Evolutionary conservation across 2,888 invertebrate species (phyloP), one percentile per base, ranked within the genome.

Genomic region (Bugula neritina): DNA sequence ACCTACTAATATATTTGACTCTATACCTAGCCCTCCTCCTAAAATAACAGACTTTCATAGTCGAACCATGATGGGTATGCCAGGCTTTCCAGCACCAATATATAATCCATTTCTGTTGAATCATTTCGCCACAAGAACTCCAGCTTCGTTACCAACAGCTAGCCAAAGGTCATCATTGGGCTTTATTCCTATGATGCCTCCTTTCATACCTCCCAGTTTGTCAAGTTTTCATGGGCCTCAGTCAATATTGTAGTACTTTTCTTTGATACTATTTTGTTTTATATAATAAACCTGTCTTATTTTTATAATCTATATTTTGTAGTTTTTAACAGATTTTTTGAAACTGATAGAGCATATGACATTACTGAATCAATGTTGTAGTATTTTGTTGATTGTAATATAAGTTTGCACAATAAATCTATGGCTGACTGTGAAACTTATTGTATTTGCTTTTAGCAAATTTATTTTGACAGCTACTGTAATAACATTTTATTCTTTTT

Each of bases 11-110:
- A 78, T 82, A 54, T 82, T 80, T 76, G 82, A 82, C 73, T 78
- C 77, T 73, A 81, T 82, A 69, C 81, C 80, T 3, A 80, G 79
- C 55, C 80, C 81, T 10, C 81, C 81, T 21, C 82, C 82, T 1
- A 82, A 82, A 74, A 74, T 82, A 0, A 76, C 79, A 29, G 81
- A 81, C 71, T 74, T 81, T 31, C 63, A 63, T 27, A 31, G 63
- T 3, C 63, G 31, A 29, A 17, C 29, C 10, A n/a, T 63, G 27
- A 27, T 63, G 21, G 63, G 63, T 31, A 31, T 63, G 21, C 63
- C 63, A 31, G 25, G 25, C 2, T 63, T 63, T 63, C 27, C 63
- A 25, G 63, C 31, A 13, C 63, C 21, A 25, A 31, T 63, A n/a
- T 63, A 63, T 63, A 63, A 63, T 63, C 63, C 63, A 31, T 63